Conservation (phyloP, 2,888 invertebrate genomes). For the Taenaris catops region DNA sequence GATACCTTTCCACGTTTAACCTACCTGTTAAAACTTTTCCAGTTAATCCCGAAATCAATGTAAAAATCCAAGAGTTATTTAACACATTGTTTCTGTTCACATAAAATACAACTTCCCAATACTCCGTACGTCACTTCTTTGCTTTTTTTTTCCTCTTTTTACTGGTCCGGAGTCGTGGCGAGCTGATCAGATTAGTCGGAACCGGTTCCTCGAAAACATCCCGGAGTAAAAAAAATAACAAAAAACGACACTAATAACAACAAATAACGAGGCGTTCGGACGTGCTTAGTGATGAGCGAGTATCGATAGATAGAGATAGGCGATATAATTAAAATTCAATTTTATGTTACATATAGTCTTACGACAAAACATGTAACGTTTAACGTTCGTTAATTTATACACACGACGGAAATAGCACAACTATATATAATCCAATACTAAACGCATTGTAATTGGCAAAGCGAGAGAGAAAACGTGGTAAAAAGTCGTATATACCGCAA, state of each 20-base stretch:
- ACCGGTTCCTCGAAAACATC: constrained; percentile 72
- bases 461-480: no score
- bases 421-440: no score
- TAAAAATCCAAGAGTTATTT: constrained; percentile 12
- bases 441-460: no score
- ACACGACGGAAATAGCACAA: no score
- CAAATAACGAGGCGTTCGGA: constrained; percentile 71
- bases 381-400: no score
- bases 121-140: constrained; percentile 33
- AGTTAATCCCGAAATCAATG: constrained; percentile 4
- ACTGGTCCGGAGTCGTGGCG: constrained; percentile 53
- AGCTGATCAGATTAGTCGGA: constrained; percentile 71
- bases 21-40: no score
- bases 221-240: constrained; percentile 50
- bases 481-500: no score
- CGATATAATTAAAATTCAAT: no score
- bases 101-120: constrained; percentile 26
- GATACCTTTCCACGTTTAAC: no score
- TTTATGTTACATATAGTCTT: no score
- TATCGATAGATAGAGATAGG: constrained; percentile 36
- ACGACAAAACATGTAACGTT: no score
- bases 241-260: constrained; percentile 75
- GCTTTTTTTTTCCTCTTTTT: constrained; percentile 31
- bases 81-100: constrained; percentile 19
- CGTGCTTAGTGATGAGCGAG: constrained; percentile 38